Evolutionary conservation across 2,113 vertebrate genomes (phyloP).

Genomic region (Oceanodroma tethys): DNA sequence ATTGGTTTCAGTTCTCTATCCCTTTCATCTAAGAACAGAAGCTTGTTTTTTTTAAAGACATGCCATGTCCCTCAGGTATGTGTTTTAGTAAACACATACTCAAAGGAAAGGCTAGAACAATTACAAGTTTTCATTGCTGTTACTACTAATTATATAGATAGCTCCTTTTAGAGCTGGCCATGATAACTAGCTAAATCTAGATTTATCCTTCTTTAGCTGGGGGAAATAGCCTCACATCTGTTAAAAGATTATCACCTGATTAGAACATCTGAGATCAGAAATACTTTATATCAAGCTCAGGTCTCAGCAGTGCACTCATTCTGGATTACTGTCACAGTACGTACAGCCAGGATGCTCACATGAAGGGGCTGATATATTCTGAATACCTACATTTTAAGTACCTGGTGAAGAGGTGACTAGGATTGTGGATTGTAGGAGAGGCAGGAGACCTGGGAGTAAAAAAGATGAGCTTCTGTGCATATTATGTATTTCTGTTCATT

Average conservation of each 20-base stretch:
- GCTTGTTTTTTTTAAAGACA: neutral
- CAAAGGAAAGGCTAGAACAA: neutral
- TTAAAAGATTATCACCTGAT: slow-evolving; percentile 10
- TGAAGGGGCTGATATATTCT: neutral
- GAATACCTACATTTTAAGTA: neutral
- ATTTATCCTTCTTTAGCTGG: neutral
- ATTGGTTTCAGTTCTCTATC: neutral
- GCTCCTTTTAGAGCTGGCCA: neutral
- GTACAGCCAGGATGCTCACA: neutral
- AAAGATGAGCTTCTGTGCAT: neutral
- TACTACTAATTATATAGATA: neutral
- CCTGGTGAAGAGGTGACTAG: neutral
- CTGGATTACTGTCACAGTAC: neutral
- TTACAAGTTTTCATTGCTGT: neutral
- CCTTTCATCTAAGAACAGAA: neutral
- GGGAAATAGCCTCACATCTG: neutral
- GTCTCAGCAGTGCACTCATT: neutral
- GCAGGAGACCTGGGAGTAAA: neutral
- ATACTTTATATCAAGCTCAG: neutral
- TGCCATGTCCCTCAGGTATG: neutral
- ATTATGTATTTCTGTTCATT: neutral
- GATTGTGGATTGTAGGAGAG: neutral
- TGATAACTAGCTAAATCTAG: neutral
- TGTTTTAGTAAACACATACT: neutral
- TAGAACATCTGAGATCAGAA: neutral